A percentile compares a stretch with the other conserved stretches of the same genome.
Conservation (phyloP, 2,113 vertebrate species). For the Glaucomys volans region DNA sequence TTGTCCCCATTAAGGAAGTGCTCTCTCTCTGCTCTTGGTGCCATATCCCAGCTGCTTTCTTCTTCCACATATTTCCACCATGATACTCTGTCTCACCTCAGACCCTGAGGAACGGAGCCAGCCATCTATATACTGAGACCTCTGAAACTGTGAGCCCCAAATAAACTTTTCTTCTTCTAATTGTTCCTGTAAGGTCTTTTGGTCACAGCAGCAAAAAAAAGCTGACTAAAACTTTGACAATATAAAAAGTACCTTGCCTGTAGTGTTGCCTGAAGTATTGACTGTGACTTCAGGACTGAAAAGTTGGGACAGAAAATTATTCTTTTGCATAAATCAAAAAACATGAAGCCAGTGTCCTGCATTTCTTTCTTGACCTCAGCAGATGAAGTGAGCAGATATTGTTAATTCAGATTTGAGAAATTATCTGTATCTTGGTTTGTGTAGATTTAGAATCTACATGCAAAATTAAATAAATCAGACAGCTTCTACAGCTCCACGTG, state of each 20-base stretch:
- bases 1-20: too few species aligned
- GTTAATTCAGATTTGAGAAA: constrained; percentile 66
- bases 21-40: too few species aligned
- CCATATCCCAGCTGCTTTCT: too few species aligned
- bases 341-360: constrained; percentile 62
- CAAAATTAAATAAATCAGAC: constrained; percentile 80
- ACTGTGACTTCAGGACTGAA: constrained; percentile 75
- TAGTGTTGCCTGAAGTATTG: background rate
- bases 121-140: too few species aligned
- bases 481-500: constrained; percentile 75
- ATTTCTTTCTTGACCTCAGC: constrained; percentile 79
- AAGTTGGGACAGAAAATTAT: constrained; percentile 71
- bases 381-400: constrained; percentile 76
- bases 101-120: too few species aligned
- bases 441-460: constrained; percentile 77
- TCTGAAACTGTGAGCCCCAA: too few species aligned
- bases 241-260: constrained; percentile 66
- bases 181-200: too few species aligned
- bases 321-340: constrained; percentile 64
- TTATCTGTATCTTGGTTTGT: constrained; percentile 77
- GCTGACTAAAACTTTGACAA: constrained; percentile 15
- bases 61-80: too few species aligned
- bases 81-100: too few species aligned
- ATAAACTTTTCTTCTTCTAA: too few species aligned
- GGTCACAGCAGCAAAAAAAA: too few species aligned